Evolutionary conservation across 92 coral and sea anemone species (phyloP), one percentile per base, ranked within the genome.

Genomic region (Zoanthus solanderi): DNA sequence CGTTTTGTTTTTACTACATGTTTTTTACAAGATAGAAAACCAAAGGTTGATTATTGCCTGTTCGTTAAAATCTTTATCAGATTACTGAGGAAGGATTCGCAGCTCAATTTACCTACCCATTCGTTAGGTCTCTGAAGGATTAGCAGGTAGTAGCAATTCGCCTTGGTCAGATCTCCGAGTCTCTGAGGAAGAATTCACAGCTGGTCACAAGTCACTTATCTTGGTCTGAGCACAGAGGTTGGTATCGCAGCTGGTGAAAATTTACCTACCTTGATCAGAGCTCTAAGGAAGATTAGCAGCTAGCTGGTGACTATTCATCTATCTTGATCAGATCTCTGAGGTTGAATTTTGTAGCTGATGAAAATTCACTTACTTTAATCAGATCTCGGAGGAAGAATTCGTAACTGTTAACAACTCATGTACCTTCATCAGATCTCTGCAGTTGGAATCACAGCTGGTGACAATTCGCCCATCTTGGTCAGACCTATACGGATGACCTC

Each of bases 381-480:
- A 1, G 77, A 79, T 15, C 88, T 75, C 89, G 69, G 89, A 18
- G 91, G 94, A 10, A 91, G 89, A 17, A 88, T 54, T 50, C 94
- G 57, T 18, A 91, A 77, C 82, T 91, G 89, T 71, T 91, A 69
- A 44, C 80, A 84, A 50, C 71, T 83, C 79, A 88, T 87, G 89
- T 91, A 91, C 0, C 88, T 93, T 63, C 77, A 61, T 91, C 87
- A 1, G 77, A 79, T 15, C 88, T 75, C 89, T 76, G 89, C 13
- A 91, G 94, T 8, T 2, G 42, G 42, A 91, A 53, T 50, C 94
- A 44, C 34, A 91, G 82, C 82, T 91, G 89, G 42, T 37, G 42
- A 44, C 80, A 84, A 50, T 78, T 88, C 74, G 83, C 89, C 94
- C 94, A 91, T 1, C 88, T 93, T 63, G 42, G 42, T 37, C 42